Evolutionary conservation across 2,888 invertebrate species (phyloP).

Genomic region (Linnaemya vulpina): DNA sequence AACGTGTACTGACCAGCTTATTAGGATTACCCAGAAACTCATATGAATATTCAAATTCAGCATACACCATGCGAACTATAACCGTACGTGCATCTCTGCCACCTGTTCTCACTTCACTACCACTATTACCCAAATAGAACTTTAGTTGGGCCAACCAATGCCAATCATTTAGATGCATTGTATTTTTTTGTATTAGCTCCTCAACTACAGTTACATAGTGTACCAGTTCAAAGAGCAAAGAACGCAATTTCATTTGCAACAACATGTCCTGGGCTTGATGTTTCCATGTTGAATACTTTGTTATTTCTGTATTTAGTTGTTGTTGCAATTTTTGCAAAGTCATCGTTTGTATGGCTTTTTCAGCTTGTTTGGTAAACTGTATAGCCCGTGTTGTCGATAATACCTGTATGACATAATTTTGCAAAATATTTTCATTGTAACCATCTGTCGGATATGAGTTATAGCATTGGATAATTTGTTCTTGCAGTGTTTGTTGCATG

Average conservation of each 20-base stretch:
- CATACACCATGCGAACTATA: conserved; percentile 92
- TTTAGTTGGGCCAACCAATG: conserved; percentile 97
- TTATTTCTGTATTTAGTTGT: conserved; percentile 83
- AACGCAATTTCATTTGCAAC: conserved; percentile 93
- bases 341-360: conserved; percentile 89
- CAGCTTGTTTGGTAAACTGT: conserved; percentile 92
- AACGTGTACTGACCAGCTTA: conserved; percentile 96
- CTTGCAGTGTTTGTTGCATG: conserved; percentile 91
- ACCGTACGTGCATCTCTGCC: conserved; percentile 73
- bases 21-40: conserved; percentile 99
- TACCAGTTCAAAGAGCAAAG: conserved; percentile 95
- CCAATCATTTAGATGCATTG: conserved; percentile 90
- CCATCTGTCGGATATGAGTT: conserved; percentile 77
- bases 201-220: conserved; percentile 94
- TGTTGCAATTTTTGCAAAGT: conserved; percentile 84
- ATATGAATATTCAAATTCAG: conserved; percentile 97
- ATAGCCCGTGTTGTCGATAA: conserved; percentile 93
- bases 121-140: conserved; percentile 85
- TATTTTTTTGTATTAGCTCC: conserved; percentile 88
- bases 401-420: conserved; percentile 86
- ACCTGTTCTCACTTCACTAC: neutral
- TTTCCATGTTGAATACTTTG: conserved; percentile 78
- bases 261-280: conserved; percentile 84
- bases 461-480: conserved; percentile 86
- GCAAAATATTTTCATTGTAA: conserved; percentile 83